Evolutionary conservation across 1,140 invertebrate genomes (phyloP), one percentile per base, ranked within the genome.

Genomic region (Ditylenchus dipsaci): DNA sequence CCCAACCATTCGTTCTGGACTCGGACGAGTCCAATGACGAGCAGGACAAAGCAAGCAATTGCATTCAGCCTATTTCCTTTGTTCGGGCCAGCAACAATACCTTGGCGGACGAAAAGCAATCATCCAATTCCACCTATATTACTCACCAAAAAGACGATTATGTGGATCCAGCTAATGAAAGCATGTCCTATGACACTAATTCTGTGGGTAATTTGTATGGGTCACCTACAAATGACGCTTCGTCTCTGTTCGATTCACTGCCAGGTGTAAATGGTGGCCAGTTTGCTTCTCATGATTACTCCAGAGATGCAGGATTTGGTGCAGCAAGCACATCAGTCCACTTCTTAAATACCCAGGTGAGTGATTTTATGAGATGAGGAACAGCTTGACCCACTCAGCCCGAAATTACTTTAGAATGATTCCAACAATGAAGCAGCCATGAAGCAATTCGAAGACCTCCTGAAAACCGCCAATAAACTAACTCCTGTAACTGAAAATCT

Each of bases 391-490:
- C 45, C 45, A 47, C 45, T 47, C 45, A 47, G 45, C 15, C 15
- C 45, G n/a, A n/a, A n/a, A n/a, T n/a, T n/a, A n/a, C n/a, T 53
- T 53, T 53, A 53, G 49, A 53, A 53, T 53, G 49, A 53, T 1
- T 19, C 49, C 43, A 5, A 17, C 11, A 67, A 63, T 56, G 30
- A 42, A 19, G 47, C 61, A 1, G 59, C 67, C n/a, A 26, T 68
- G 30, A 47, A 57, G 21, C 68, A 70, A 26, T 69, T 70, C 29
- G 67, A 70, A 15, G 49, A 43, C 19, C n/a, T 70, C 49, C 33
- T 70, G 56, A 67, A 69, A 33, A 62, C 47, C 30, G 68, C 68
- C 8, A 70, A 70, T 21, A 70, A 70, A 21, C 26, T 70, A 9
- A 70, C 45, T 30, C 63, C 56, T 7, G 27, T 43, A 27, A 69